These are phyloP conservation scores for Stenichneumon culpator DNA, from an alignment of 2,888 invertebrate species.

Conservation along the genomic window DNA sequence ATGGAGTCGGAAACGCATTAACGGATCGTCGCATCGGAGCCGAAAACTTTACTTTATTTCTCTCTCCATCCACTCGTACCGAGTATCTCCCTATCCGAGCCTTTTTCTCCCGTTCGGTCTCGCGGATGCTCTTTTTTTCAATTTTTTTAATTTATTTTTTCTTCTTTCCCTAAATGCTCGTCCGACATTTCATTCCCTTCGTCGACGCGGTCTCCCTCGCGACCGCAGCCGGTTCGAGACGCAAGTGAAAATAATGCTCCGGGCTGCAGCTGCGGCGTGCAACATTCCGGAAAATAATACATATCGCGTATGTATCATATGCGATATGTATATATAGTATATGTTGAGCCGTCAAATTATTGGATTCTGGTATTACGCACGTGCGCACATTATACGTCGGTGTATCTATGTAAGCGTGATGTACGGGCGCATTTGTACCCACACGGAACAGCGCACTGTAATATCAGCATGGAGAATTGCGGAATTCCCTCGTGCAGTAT, in stretches of 20 bases:
- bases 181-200: not conserved
- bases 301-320: conserved; percentile 9
- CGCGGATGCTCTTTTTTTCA: not conserved
- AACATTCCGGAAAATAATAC: conserved; percentile 38
- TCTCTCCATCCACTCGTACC: too few species aligned
- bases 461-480: conserved; percentile 32
- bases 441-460: not conserved
- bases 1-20: conserved; percentile 1
- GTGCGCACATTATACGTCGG: not conserved
- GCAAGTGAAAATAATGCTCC: conserved; percentile 31
- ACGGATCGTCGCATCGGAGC: not conserved
- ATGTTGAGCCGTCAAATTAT: conserved; percentile 45
- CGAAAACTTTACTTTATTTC: not conserved
- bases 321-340: not conserved
- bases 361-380: conserved; percentile 40
- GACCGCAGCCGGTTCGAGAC: conserved; percentile 25
- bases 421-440: not conserved
- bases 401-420: not conserved
- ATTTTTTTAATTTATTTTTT: not conserved
- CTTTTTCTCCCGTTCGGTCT: not conserved
- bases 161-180: not conserved
- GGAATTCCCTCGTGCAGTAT: conserved; percentile 33
- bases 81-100: not conserved
- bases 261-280: conserved; percentile 10
- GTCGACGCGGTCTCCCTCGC: conserved; percentile 29